phyloP scores from a whole-genome alignment of 2,797 vertebrate species.

The Todus mexicanus region DNA sequence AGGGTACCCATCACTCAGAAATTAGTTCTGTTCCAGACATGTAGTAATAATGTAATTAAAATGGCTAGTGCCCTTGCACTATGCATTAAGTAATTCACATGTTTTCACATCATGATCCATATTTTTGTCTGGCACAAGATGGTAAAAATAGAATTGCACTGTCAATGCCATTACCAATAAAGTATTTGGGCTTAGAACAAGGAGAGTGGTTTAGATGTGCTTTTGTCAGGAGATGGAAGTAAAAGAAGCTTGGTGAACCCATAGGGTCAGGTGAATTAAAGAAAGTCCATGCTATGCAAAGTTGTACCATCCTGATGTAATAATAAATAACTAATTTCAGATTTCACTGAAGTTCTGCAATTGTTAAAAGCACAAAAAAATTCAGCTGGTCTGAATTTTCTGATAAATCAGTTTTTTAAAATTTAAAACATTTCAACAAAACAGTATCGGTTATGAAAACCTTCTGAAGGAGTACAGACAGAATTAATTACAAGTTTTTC shows the following conservation, averaged over 20 bases:
- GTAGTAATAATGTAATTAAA: background rate
- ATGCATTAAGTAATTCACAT: background rate
- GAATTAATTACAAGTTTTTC: background rate
- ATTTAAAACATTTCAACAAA: background rate
- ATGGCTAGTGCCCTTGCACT: background rate
- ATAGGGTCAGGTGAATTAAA: background rate
- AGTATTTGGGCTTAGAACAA: background rate
- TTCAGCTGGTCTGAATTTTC: background rate
- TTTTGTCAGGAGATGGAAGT: background rate
- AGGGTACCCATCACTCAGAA: background rate
- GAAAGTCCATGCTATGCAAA: background rate
- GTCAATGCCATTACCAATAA: background rate
- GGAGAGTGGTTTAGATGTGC: background rate
- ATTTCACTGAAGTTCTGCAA: background rate
- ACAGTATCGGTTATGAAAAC: background rate
- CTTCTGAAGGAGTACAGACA: background rate
- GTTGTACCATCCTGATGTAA: background rate
- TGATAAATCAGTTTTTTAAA: background rate
- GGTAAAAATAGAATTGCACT: background rate
- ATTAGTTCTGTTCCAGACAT: background rate
- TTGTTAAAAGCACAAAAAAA: background rate
- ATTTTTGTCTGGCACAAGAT: background rate
- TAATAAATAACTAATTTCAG: background rate
- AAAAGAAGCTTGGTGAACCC: background rate
- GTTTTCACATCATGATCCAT: background rate